phyloP scores from a whole-genome alignment of 2,888 invertebrate genomes.

The Stratiomys singularior region DNA sequence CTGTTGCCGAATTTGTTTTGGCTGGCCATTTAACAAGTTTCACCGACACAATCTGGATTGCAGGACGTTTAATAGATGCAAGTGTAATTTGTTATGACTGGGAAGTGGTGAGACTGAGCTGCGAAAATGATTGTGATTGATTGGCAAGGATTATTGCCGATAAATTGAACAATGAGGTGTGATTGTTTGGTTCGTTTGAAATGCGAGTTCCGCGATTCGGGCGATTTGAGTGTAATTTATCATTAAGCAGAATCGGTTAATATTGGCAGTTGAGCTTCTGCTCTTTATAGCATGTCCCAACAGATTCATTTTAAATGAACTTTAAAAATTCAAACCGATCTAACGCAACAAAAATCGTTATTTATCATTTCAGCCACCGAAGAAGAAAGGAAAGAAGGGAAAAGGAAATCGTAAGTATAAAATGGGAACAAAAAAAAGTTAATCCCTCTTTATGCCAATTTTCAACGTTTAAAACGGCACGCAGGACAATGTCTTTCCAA shows the following conservation, averaged over 20 bases:
- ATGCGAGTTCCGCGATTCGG: background rate
- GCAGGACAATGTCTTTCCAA: background rate
- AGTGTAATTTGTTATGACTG: slow-evolving; percentile 34
- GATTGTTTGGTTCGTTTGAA: background rate
- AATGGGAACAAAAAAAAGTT: background rate
- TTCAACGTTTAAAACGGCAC: too few relatives aligned
- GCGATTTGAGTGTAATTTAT: background rate
- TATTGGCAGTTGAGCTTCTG: background rate
- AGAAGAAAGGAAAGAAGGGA: slow-evolving; percentile 62
- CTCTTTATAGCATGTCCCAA: too few relatives aligned
- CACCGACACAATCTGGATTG: slow-evolving; percentile 50
- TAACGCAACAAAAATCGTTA: slow-evolving; percentile 8
- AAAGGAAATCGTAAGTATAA: slow-evolving; percentile 59
- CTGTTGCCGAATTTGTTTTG: slow-evolving; percentile 66
- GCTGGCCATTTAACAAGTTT: slow-evolving; percentile 65
- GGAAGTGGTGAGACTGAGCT: slow-evolving; percentile 15
- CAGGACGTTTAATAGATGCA: slow-evolving; percentile 36
- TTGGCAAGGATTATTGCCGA: background rate
- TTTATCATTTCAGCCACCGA: slow-evolving; percentile 61
- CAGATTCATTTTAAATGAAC: background rate
- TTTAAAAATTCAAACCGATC: background rate
- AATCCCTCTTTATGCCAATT: too few relatives aligned
- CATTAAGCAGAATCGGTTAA: background rate
- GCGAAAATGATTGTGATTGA: slow-evolving; percentile 21
- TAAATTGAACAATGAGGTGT: background rate